phyloP scores from a whole-genome alignment of 2,888 invertebrate species.

The Tetragnatha montana region DNA sequence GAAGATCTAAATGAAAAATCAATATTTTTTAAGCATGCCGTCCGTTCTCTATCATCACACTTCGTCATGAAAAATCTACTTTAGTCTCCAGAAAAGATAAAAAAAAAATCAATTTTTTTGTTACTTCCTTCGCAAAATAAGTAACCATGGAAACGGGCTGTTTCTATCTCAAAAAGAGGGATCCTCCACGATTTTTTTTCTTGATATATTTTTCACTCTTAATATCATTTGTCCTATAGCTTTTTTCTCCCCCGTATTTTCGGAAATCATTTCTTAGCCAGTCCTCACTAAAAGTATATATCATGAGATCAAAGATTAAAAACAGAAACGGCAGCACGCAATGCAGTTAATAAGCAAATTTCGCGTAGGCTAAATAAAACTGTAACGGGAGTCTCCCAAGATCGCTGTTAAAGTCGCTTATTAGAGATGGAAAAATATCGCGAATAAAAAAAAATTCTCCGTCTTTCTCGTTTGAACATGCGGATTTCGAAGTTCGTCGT shows the following conservation, averaged over 20 bases:
- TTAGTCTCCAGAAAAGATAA: not conserved
- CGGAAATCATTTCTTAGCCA: not conserved
- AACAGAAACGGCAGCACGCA: not conserved
- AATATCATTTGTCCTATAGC: not conserved
- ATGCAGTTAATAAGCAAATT: not conserved
- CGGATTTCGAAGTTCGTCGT: not conserved
- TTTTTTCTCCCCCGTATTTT: not conserved
- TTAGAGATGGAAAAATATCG: not conserved
- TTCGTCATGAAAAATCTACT: not conserved
- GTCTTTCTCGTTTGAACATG: not conserved
- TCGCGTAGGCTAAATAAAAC: not conserved
- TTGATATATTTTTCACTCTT: slow-evolving; percentile 1
- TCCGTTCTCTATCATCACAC: not conserved
- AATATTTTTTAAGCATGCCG: not conserved
- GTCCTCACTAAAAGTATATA: not conserved
- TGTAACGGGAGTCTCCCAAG: not conserved
- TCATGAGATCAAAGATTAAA: not conserved
- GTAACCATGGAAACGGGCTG: slow-evolving; percentile 25
- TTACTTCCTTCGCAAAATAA: not conserved
- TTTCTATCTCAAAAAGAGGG: slow-evolving; percentile 2
- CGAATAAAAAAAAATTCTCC: not conserved
- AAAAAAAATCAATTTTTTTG: slow-evolving; percentile 4
- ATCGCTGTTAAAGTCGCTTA: not conserved
- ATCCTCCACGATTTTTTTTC: slow-evolving; percentile 23
- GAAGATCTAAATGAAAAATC: not conserved